Evolutionary conservation across 2,888 invertebrate species (phyloP).

Genomic region (Synergus itoensis): DNA sequence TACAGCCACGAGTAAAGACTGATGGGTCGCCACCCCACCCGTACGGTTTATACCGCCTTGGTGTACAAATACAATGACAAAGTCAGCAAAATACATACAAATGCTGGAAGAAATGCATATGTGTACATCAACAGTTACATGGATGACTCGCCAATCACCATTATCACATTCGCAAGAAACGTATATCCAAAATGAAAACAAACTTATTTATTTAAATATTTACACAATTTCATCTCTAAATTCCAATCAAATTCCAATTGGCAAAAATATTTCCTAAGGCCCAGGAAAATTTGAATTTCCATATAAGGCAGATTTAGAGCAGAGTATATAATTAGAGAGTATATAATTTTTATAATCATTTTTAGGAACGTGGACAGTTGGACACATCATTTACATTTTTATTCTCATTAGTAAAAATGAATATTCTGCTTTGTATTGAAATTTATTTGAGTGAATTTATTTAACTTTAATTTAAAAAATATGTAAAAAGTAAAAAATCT

Average conservation of each 20-base stretch:
- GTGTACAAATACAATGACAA: constrained; percentile 15
- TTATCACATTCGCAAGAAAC: neutral
- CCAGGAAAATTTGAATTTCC: too few relatives aligned
- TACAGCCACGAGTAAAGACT: constrained; percentile 22
- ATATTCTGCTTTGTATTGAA: neutral
- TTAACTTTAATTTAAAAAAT: neutral
- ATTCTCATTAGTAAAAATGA: too few relatives aligned
- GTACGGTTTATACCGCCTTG: constrained; percentile 30
- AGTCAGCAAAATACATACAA: neutral
- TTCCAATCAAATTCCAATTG: neutral
- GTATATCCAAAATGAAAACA: neutral
- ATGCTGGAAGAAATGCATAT: neutral
- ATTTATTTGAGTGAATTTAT: neutral
- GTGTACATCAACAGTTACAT: neutral
- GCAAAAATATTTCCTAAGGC: too few relatives aligned
- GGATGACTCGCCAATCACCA: neutral
- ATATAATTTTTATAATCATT: too few relatives aligned
- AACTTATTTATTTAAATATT: neutral
- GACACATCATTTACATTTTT: too few relatives aligned
- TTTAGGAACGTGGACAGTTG: too few relatives aligned
- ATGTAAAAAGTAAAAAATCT: neutral
- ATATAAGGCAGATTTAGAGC: too few relatives aligned
- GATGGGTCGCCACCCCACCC: constrained; percentile 17
- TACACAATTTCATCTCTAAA: neutral
- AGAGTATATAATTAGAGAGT: too few relatives aligned